Base-by-base conservation (phyloP, 2,888 invertebrate genomes). In the Caenorhabditis virilis region DNA sequence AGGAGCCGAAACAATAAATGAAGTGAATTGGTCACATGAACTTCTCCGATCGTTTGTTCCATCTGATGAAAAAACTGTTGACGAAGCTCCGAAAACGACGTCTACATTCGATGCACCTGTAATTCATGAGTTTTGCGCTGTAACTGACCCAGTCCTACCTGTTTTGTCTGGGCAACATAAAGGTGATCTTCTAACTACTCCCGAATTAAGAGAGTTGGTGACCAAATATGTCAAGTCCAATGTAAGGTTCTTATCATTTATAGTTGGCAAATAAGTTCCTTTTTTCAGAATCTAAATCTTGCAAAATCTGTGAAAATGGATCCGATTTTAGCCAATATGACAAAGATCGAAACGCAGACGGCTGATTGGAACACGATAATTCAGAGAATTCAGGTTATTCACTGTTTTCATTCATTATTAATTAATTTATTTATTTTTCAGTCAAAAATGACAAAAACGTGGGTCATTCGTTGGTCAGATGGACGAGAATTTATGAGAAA, bases 1-100 rank as follows among this genome's bases (percentile, higher is more conserved):
- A 47, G 80, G 81, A 2, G 71, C 74, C 16, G 79, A 81, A 49
- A 49, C 61, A 25, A 78, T 81, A 20, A 47, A 72, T 7, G 77
- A 77, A 30, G 77, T 80, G 5, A 59, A 55, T 45, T 67, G 67
- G 62, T 45, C 53, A 22, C 74, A 76, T 47, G 71, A 49, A 9
- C 22, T 64, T n/a, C 63, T 77, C 23, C 62, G 64, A 16, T 39
- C 45, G 3, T 75, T 73, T 45, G 63, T 71, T 46, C 49, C 69
- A 4, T 61, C 73, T 3, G 69, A 77, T 41, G 75, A 76, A 52
- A 45, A 46, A 25, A 62, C 71, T 4, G 65, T 64, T 2, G 74
- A 78, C 30, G 69, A 74, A 27, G 72, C 63, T 15, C 60, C 43
- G 7, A 42, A 42, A 9, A 52, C 46, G n/a, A 55, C 62, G 15